phyloP scores from a whole-genome alignment of 2,797 vertebrate species.

The Falco cherrug region DNA sequence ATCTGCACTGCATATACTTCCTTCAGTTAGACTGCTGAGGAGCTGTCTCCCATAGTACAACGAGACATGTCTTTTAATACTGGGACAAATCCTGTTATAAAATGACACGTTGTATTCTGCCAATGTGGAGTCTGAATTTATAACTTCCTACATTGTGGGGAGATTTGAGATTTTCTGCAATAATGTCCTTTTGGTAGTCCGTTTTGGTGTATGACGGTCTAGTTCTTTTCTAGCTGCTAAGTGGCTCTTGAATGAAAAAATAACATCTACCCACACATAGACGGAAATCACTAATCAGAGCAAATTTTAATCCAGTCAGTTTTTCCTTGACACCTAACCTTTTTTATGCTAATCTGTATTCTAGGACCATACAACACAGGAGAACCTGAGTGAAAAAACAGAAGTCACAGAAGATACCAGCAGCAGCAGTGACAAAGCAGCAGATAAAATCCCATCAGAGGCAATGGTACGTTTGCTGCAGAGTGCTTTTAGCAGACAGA shows the following conservation, averaged over 20 bases:
- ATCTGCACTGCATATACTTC: neutral
- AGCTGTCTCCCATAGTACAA: neutral
- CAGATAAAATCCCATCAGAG: slow-evolving; percentile 63
- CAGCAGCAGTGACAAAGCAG: slow-evolving; percentile 44
- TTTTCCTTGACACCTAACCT: neutral
- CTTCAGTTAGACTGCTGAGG: neutral
- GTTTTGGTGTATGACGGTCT: neutral
- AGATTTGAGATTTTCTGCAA: neutral
- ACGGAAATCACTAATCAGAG: neutral
- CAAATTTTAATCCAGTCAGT: neutral
- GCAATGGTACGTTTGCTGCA: slow-evolving; percentile 88
- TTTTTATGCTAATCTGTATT: slow-evolving; percentile 35
- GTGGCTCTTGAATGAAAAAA: neutral
- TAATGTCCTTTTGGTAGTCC: neutral
- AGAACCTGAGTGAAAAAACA: slow-evolving; percentile 17
- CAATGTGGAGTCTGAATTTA: neutral
- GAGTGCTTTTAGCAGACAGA: slow-evolving; percentile 87
- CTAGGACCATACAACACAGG: slow-evolving; percentile 72
- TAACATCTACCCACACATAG: neutral
- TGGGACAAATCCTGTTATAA: neutral
- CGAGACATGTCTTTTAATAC: neutral
- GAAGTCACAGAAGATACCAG: neutral
- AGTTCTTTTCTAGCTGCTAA: neutral
- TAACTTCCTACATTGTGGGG: rapidly evolving
- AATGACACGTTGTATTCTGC: neutral